Evolutionary conservation across 2,888 invertebrate genomes (phyloP).

Genomic region (Phytoseiulus persimilis): DNA sequence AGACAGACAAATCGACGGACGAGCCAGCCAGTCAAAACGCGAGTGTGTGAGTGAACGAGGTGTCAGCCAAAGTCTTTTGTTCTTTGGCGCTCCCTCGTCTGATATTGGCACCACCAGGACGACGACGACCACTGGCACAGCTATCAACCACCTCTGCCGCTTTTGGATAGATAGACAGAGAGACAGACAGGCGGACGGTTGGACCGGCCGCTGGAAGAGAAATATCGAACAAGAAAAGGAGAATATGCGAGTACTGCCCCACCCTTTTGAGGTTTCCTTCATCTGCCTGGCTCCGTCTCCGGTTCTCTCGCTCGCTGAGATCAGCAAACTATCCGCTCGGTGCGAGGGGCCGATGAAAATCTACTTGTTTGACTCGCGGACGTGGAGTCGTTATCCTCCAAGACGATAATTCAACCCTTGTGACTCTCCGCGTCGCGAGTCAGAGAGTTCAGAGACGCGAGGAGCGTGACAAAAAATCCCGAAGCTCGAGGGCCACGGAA

Average conservation of each 20-base stretch:
- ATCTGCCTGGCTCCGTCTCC: background rate
- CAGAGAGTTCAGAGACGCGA: no score
- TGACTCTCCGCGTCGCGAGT: no score
- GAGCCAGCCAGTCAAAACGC: background rate
- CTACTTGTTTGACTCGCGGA: no score
- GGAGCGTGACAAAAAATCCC: no score
- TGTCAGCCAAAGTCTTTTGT: background rate
- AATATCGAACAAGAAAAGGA: background rate
- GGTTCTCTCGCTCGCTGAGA: background rate
- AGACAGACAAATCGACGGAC: slow-evolving; percentile 5
- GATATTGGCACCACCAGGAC: background rate
- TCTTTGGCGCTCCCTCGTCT: background rate
- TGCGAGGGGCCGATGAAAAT: background rate
- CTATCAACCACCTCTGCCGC: background rate
- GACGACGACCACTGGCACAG: background rate
- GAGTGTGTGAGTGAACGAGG: background rate
- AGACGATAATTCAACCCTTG: no score
- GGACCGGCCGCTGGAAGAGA: background rate
- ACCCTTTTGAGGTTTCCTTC: background rate
- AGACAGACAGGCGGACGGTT: background rate
- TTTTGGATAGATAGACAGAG: background rate
- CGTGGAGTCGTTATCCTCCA: no score
- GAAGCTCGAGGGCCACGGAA: no score
- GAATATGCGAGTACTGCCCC: background rate
- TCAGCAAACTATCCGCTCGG: background rate